Evolutionary conservation across 2,888 invertebrate species (phyloP).

Genomic region (Drosophila atroscutellata): DNA sequence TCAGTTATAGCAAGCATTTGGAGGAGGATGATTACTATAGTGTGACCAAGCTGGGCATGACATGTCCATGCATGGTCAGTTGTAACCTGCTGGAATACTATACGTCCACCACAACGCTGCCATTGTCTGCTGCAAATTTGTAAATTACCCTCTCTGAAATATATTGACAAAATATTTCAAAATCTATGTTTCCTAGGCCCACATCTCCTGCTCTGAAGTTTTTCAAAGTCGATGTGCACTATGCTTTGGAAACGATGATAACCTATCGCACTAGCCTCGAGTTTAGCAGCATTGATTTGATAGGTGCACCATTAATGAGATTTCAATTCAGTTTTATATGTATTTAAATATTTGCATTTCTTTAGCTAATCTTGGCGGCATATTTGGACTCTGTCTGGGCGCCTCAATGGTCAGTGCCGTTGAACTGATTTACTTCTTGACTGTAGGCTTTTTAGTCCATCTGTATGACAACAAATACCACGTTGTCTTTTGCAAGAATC

Average conservation of each 20-base stretch:
- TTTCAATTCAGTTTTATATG: background rate
- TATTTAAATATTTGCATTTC: background rate
- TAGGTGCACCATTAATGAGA: slow-evolving; percentile 76
- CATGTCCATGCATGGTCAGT: slow-evolving; percentile 81
- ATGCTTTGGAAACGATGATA: slow-evolving; percentile 82
- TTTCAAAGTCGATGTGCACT: slow-evolving; percentile 84
- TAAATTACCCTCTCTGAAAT: slow-evolving; percentile 22
- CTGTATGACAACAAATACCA: slow-evolving; percentile 74
- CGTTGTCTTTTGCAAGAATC: slow-evolving; percentile 33
- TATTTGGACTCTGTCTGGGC: slow-evolving; percentile 85
- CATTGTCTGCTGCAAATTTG: slow-evolving; percentile 44
- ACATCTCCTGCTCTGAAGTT: slow-evolving; percentile 41
- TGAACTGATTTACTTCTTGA: slow-evolving; percentile 85
- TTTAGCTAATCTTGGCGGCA: slow-evolving; percentile 85
- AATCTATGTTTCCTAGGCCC: slow-evolving; percentile 26
- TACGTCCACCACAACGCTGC: slow-evolving; percentile 69
- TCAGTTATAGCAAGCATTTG: slow-evolving; percentile 78
- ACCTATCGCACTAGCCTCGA: slow-evolving; percentile 85
- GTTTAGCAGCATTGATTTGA: slow-evolving; percentile 84
- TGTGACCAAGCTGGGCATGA: slow-evolving; percentile 79
- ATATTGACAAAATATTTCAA: background rate
- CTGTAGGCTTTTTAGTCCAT: slow-evolving; percentile 78
- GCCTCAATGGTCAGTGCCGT: slow-evolving; percentile 85
- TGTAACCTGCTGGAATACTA: slow-evolving; percentile 81
- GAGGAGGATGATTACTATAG: slow-evolving; percentile 79